Percentiles rank a stretch among this genome's conserved stretches.
phyloP scores from a whole-genome alignment of 2,797 vertebrate species.

The Molossus molossus region DNA sequence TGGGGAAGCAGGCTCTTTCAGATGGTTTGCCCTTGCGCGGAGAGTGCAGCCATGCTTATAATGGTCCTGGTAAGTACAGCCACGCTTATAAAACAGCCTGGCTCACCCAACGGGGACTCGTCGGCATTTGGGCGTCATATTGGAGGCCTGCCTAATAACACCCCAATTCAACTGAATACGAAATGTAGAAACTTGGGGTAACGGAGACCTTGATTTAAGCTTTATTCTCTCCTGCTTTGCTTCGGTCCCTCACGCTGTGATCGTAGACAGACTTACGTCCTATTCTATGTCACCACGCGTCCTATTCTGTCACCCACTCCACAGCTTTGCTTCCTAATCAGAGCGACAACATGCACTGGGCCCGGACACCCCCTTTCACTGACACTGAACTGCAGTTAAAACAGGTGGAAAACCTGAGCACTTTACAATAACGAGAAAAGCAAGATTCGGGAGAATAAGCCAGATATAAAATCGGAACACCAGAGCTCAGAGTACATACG shows the following conservation, averaged over 20 bases:
- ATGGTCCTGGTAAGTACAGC: neutral
- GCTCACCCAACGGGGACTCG: neutral
- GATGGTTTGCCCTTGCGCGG: neutral
- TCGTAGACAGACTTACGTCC: neutral
- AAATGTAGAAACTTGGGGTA: neutral
- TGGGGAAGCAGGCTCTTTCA: neutral
- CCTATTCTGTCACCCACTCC: too few species aligned
- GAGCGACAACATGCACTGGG: neutral
- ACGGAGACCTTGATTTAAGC: neutral
- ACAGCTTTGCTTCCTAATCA: neutral
- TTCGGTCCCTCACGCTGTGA: neutral
- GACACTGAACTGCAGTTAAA: neutral
- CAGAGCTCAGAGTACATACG: fast-evolving
- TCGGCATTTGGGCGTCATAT: neutral
- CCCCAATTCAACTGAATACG: neutral
- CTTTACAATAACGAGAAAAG: neutral
- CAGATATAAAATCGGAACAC: neutral
- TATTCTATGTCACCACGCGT: too few species aligned
- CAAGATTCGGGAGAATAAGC: neutral
- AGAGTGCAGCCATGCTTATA: neutral
- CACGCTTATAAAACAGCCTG: neutral
- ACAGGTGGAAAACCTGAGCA: neutral
- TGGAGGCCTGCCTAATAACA: neutral
- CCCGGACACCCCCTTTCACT: neutral
- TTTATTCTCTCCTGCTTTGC: neutral